phyloP scores from a whole-genome alignment of 2,113 vertebrate genomes.

The Athene noctua region DNA sequence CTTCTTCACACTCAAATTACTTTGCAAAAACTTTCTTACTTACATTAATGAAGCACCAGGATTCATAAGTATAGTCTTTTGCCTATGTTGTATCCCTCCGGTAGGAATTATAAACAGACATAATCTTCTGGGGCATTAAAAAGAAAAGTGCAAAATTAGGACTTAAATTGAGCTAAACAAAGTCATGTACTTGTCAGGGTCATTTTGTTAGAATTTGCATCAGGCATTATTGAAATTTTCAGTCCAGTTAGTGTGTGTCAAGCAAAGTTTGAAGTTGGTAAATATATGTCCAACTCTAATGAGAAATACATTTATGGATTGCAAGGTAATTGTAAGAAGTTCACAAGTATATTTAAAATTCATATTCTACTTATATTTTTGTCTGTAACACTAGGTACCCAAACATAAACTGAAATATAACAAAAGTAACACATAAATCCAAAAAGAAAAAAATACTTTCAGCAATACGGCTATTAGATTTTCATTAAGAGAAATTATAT shows the following conservation, averaged over 20 bases:
- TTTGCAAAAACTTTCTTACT: not conserved
- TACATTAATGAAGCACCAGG: not conserved
- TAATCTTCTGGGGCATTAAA: not conserved
- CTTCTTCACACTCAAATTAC: not conserved
- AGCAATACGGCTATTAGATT: not conserved
- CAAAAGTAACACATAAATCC: not conserved
- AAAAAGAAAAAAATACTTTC: not conserved
- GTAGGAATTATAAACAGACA: not conserved
- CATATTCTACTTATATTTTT: not conserved
- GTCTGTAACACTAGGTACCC: not conserved
- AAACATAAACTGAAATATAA: not conserved
- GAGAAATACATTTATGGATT: not conserved
- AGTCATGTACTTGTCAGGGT: not conserved
- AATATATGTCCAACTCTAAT: not conserved
- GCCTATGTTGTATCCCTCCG: too few species aligned
- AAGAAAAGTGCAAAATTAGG: not conserved
- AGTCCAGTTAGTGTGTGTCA: not conserved
- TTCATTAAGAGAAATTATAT: not conserved
- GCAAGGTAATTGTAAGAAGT: not conserved
- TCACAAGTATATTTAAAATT: not conserved
- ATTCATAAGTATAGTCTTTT: not conserved
- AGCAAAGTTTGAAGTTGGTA: not conserved
- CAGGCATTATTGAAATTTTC: not conserved
- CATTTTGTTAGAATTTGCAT: not conserved
- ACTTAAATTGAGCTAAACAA: not conserved